Evolutionary conservation across 2,888 invertebrate species (phyloP).

Genomic region (Netelia melanura): DNA sequence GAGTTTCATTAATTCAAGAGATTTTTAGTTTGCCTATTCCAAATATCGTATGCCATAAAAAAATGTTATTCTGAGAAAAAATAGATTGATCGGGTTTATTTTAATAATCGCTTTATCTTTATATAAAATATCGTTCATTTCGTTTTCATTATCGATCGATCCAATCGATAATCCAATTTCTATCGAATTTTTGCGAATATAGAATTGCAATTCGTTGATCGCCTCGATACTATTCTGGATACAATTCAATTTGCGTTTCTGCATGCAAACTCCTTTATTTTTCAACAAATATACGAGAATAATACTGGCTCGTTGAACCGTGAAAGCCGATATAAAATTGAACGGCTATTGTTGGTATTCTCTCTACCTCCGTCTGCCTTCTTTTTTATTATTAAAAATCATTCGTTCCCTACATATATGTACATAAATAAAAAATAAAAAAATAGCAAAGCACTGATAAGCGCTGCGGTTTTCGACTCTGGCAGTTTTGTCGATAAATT

Average conservation of each 20-base stretch:
- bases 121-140: too few relatives aligned
- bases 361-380: neutral
- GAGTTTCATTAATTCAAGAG: slow-evolving; percentile 6
- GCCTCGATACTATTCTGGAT: slow-evolving; percentile 43
- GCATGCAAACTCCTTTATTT: slow-evolving; percentile 9
- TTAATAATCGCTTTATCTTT: too few relatives aligned
- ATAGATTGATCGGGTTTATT: too few relatives aligned
- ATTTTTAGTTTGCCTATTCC: neutral
- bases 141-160: too few relatives aligned
- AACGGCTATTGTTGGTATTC: neutral
- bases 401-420: neutral
- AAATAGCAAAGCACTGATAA: slow-evolving; percentile 20
- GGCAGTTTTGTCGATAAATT: slow-evolving; percentile 64
- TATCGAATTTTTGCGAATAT: neutral
- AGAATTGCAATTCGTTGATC: slow-evolving; percentile 30
- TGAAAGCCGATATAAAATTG: slow-evolving; percentile 31
- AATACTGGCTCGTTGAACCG: slow-evolving; percentile 17
- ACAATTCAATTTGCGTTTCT: slow-evolving; percentile 24
- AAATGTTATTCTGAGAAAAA: too few relatives aligned
- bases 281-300: slow-evolving; percentile 19
- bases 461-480: slow-evolving; percentile 35
- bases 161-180: neutral
- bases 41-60: too few relatives aligned
- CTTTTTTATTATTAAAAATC: slow-evolving; percentile 8
- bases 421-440: neutral